A percentile compares a stretch with the other conserved stretches of the same genome.
Conservation (phyloP, 2,113 vertebrate species). For the Caranx melampygus region DNA sequence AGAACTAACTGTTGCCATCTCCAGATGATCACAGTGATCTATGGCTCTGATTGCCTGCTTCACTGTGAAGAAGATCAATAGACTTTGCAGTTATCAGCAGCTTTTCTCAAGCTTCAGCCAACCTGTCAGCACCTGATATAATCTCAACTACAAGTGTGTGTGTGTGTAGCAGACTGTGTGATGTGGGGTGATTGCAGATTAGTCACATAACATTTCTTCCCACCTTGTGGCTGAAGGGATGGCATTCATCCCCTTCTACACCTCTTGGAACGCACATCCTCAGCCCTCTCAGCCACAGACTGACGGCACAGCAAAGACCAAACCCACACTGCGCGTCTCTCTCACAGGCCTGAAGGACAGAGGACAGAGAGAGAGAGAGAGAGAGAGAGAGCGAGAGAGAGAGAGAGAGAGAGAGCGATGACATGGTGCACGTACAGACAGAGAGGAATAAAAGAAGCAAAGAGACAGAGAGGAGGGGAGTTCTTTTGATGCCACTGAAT, state of each 20-base stretch:
- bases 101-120: constrained; percentile 62
- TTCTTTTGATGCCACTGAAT: constrained; percentile 26
- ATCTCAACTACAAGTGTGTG: constrained; percentile 45
- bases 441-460: neutral
- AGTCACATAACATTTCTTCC: constrained; percentile 31
- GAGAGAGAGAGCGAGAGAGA: neutral
- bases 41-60: constrained; percentile 55
- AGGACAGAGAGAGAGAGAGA: neutral
- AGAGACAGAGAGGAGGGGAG: neutral
- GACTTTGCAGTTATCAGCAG: constrained; percentile 73
- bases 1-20: constrained; percentile 46
- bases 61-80: constrained; percentile 70
- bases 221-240: constrained; percentile 93
- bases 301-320: constrained; percentile 91
- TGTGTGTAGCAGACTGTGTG: neutral
- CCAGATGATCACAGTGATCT: constrained; percentile 64
- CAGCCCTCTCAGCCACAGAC: constrained; percentile 91
- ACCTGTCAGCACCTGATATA: constrained; percentile 47
- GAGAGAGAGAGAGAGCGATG: constrained; percentile 25
- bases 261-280: constrained; percentile 92
- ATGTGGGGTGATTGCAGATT: constrained; percentile 7
- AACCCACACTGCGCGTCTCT: constrained; percentile 88
- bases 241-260: constrained; percentile 89
- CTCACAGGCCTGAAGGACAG: constrained; percentile 88
- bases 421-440: neutral